These are phyloP conservation scores for Andrena flavipes DNA, from an alignment of 2,888 invertebrate genomes.

Conservation along the genomic window DNA sequence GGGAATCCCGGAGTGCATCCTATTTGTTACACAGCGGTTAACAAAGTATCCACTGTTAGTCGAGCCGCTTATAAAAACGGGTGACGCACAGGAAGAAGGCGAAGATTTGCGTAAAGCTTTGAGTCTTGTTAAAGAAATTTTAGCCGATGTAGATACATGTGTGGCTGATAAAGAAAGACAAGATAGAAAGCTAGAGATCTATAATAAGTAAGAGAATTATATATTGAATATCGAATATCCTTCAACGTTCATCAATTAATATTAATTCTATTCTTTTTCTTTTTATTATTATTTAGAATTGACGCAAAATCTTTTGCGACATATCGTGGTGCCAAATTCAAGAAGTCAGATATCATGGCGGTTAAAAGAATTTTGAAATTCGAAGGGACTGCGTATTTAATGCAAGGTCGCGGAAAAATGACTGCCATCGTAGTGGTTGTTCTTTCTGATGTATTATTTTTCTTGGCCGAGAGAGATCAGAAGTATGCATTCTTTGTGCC, in stretches of 20 bases:
- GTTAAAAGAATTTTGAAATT: constrained; percentile 94
- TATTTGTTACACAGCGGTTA: constrained; percentile 97
- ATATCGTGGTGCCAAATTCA: constrained; percentile 94
- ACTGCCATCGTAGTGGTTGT: constrained; percentile 95
- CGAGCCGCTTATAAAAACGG: constrained; percentile 96
- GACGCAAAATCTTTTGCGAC: constrained; percentile 96
- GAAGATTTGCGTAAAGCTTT: constrained; percentile 92
- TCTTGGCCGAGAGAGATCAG: constrained; percentile 94
- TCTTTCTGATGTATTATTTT: constrained; percentile 95
- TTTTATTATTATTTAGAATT: constrained; percentile 86
- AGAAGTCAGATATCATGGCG: constrained; percentile 95
- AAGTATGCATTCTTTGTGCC: constrained; percentile 97
- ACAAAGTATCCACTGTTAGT: constrained; percentile 97
- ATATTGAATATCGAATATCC: neutral
- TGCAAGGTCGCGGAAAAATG: constrained; percentile 96
- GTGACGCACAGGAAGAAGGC: constrained; percentile 93
- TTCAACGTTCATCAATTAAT: neutral
- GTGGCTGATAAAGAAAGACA: constrained; percentile 97
- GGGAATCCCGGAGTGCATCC: constrained; percentile 97
- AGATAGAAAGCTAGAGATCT: constrained; percentile 95
- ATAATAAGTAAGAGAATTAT: constrained; percentile 86
- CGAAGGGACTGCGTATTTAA: constrained; percentile 95
- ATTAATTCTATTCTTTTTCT: neutral
- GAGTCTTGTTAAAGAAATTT: constrained; percentile 93
- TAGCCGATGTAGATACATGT: constrained; percentile 96